A percentile compares a stretch with the other conserved stretches of the same genome.
Conservation (phyloP, 2,888 invertebrate species). For the Nesidiocoris tenuis region DNA sequence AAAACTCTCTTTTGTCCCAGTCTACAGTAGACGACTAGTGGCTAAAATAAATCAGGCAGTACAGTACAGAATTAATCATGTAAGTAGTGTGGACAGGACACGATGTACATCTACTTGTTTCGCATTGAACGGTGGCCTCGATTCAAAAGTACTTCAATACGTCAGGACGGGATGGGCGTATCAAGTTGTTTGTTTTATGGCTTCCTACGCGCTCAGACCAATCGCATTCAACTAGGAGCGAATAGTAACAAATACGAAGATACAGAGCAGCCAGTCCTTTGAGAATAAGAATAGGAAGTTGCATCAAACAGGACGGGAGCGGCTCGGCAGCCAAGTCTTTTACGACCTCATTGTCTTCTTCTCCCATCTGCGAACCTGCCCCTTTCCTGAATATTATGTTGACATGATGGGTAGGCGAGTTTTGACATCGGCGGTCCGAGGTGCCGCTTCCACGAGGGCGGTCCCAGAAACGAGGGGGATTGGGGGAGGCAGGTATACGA, state of each 20-base stretch:
- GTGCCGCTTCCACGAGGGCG: too few species aligned
- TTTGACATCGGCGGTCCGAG: too few species aligned
- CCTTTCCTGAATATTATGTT: background rate
- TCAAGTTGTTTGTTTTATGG: background rate
- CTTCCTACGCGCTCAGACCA: background rate
- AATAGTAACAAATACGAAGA: too few species aligned
- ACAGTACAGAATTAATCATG: too few species aligned
- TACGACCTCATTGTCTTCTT: conserved; percentile 7
- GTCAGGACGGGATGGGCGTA: background rate
- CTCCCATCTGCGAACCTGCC: background rate
- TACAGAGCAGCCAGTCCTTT: too few species aligned
- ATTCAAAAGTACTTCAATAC: background rate
- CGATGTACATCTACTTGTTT: background rate
- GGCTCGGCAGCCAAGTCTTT: conserved; percentile 12
- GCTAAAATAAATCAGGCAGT: too few species aligned
- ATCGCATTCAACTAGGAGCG: background rate
- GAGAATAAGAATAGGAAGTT: conserved; percentile 1
- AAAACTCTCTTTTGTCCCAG: too few species aligned
- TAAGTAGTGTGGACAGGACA: too few species aligned
- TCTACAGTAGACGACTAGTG: too few species aligned
- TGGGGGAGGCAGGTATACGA: too few species aligned
- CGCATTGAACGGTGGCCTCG: background rate
- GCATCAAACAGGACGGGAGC: conserved; percentile 33
- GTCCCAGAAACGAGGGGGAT: too few species aligned
- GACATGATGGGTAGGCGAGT: background rate